Base-by-base conservation (phyloP, 2,113 vertebrate species). In the Poeciliopsis turrubarensis region DNA sequence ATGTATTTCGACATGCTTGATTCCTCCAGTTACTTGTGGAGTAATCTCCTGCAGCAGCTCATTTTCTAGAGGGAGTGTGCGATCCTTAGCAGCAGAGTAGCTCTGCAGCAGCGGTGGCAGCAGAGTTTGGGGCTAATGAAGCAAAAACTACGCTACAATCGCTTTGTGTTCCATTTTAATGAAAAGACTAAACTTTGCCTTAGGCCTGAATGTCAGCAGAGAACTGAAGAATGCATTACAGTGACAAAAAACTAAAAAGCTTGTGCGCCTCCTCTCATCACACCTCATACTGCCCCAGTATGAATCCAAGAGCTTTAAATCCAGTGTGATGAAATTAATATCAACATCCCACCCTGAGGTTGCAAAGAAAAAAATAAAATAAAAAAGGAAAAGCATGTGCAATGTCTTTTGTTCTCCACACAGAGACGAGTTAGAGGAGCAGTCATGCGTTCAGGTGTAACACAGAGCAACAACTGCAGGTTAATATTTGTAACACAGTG, bases 151-250 rank as follows among this genome's bases (percentile, higher is more conserved):
- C 81, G 83, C 71, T 25, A 72, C 68, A 74, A 75, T 91, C 81
- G 82, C 79, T 90, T 92, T 91, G 89, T 89, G 86, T 87, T 83
- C 78, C 31, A 29, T 92, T 92, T 92, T 87, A 93, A 91, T 93
- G 89, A 91, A 94, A 92, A 85, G 82, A 86, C 89, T 90, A 89
- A 88, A 91, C 85, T 87, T 84, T 41, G 87, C 91, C 89, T 72
- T 51, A 2, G 91, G 93, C 83, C 64, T 81, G 39, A 79, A 83
- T 86, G 74, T 88, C 86, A 89, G 84, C 70, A 70, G 83, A 83
- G 82, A 77, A 74, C 77, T 82, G 84, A 90, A 87, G 88, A 93
- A 84, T 79, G 81, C 84, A 92, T 92, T 89, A 86, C 68, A 81
- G 71, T 73, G 79, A 77, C 68, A 70, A 84, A n/a, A 57, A 57